Percentiles rank a stretch among this genome's conserved stretches.
Evolutionary conservation across 2,888 invertebrate genomes (phyloP).

Genomic region (Cistogaster globosa): DNA sequence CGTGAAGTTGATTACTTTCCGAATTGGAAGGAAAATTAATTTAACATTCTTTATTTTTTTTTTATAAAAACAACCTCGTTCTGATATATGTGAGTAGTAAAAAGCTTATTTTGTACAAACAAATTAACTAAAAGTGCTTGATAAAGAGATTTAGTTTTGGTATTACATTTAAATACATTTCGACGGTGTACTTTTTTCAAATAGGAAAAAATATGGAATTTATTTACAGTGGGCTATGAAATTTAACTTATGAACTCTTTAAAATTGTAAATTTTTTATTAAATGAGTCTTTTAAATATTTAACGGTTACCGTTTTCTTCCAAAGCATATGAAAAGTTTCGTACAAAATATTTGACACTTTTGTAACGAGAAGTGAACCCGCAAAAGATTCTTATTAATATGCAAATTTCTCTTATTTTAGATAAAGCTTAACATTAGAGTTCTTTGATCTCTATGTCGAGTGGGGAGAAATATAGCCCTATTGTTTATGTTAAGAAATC

Average conservation of each 20-base stretch:
- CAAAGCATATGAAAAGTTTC: no score
- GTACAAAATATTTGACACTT: no score
- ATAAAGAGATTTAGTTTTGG: conserved; percentile 70
- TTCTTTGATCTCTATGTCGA: no score
- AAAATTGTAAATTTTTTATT: no score
- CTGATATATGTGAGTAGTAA: background rate
- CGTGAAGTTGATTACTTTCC: background rate
- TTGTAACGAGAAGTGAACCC: no score
- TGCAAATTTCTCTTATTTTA: no score
- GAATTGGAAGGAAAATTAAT: conserved; percentile 7
- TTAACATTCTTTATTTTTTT: conserved; percentile 18
- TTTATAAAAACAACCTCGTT: conserved; percentile 32
- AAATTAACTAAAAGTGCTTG: conserved; percentile 78
- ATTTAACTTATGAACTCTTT: background rate
- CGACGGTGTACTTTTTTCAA: conserved; percentile 50
- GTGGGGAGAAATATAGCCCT: no score
- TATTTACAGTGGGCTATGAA: conserved; percentile 31
- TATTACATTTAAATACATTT: conserved; percentile 74
- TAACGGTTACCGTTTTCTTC: no score
- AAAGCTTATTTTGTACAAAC: conserved; percentile 73
- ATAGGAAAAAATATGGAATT: background rate
- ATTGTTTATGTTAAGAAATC: no score
- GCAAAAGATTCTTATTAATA: no score
- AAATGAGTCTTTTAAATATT: no score
- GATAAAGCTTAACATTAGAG: no score